Conservation (phyloP, 2,113 vertebrate genomes). For the Oceanodroma tethys region DNA sequence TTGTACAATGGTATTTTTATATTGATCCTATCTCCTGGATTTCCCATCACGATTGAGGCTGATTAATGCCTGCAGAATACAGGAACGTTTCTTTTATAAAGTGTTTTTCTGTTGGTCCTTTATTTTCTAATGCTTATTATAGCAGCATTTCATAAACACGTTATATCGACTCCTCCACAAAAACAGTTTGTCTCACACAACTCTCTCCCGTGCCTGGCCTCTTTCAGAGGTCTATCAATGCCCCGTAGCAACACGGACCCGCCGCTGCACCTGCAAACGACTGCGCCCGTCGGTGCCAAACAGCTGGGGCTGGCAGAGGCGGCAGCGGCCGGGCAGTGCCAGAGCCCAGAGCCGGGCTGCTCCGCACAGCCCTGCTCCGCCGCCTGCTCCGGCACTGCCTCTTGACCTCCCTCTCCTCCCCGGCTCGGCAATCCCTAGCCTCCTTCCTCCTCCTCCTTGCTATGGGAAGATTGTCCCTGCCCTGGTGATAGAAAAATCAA, state of each 20-base stretch:
- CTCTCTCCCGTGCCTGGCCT: neutral
- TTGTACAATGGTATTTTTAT: neutral
- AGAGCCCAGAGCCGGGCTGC: neutral
- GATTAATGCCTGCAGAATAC: neutral
- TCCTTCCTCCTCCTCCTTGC: neutral
- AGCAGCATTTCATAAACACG: neutral
- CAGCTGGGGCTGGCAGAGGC: constrained; percentile 35
- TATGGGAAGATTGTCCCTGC: neutral
- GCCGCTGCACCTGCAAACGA: neutral
- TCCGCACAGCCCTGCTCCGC: neutral
- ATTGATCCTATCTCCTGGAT: neutral
- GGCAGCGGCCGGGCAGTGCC: neutral
- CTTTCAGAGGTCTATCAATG: neutral
- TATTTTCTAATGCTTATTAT: neutral
- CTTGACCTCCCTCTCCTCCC: neutral
- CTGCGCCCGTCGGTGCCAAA: neutral
- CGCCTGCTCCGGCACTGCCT: neutral
- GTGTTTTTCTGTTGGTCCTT: neutral
- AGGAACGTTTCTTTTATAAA: neutral
- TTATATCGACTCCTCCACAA: neutral
- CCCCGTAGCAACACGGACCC: neutral
- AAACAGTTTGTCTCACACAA: neutral
- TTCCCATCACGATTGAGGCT: neutral
- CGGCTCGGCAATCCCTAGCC: neutral
- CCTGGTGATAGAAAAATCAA: neutral